Percentiles rank a stretch among this genome's conserved stretches.
Evolutionary conservation across 2,888 invertebrate species (phyloP).

Genomic region (Drosophila setosimentum): DNA sequence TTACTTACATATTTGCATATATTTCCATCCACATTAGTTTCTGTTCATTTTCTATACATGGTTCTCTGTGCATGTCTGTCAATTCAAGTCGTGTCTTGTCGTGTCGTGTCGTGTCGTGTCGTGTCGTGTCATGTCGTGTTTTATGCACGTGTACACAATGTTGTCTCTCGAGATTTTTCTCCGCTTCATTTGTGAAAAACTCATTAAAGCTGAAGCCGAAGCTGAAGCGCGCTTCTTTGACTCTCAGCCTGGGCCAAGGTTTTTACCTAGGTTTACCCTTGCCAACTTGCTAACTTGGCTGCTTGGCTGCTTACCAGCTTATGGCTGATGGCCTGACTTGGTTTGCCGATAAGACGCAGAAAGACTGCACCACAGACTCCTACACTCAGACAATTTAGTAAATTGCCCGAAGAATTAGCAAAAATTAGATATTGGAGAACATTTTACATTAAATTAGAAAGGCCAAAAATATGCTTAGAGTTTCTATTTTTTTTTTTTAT

Average conservation of each 20-base stretch:
- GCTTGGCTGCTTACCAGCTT: neutral
- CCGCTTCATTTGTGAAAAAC: conserved; percentile 51
- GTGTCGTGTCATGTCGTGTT: conserved; percentile 6
- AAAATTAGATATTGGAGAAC: neutral
- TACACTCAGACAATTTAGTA: neutral
- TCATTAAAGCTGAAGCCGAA: conserved; percentile 65
- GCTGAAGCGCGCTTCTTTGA: conserved; percentile 22
- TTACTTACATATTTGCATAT: neutral
- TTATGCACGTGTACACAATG: conserved; percentile 42
- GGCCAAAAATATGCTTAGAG: too few species aligned
- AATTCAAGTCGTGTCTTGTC: conserved; percentile 4
- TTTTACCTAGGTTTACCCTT: conserved; percentile 45
- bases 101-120: neutral
- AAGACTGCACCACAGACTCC: neutral
- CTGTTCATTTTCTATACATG: neutral
- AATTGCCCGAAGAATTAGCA: neutral
- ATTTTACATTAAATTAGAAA: neutral
- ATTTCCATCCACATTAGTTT: conserved; percentile 11
- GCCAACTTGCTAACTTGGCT: conserved; percentile 40
- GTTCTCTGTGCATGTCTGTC: conserved; percentile 3
- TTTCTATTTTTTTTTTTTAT: too few species aligned
- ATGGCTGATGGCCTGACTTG: conserved; percentile 70
- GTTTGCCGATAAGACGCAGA: conserved; percentile 52
- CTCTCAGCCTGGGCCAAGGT: conserved; percentile 73
- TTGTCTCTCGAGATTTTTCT: conserved; percentile 8